A percentile compares a stretch with the other conserved stretches of the same genome.
Conservation (phyloP, 2,888 invertebrate genomes). For the Cenopis cana region DNA sequence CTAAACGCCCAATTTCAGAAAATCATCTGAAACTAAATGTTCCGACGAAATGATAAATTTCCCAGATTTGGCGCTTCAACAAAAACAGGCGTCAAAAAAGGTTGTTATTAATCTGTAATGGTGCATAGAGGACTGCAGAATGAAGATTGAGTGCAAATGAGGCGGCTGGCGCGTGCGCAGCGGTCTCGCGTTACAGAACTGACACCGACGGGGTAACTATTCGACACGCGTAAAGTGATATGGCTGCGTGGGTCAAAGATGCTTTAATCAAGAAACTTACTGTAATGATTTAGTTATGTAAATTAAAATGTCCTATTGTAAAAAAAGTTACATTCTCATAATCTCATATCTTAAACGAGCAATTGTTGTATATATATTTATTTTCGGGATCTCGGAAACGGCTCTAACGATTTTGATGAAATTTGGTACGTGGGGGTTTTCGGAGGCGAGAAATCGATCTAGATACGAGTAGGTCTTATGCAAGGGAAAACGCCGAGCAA, state of each 20-base stretch:
- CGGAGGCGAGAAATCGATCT: too few species aligned
- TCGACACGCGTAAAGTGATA: slow-evolving; percentile 12
- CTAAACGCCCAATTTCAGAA: slow-evolving; percentile 16
- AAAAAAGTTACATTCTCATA: too few species aligned
- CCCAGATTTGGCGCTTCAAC: slow-evolving; percentile 55
- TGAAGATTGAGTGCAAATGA: slow-evolving; percentile 82
- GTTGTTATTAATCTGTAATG: slow-evolving; percentile 76
- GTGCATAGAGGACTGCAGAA: slow-evolving; percentile 76
- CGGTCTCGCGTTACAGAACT: slow-evolving; percentile 64
- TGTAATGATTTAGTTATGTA: too few species aligned
- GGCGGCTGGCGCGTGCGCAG: slow-evolving; percentile 76
- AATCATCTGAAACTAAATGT: slow-evolving; percentile 29
- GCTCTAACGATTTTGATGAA: too few species aligned
- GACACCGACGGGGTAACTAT: slow-evolving; percentile 48
- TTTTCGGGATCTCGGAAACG: too few species aligned
- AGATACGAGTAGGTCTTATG: too few species aligned
- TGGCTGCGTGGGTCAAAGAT: neutral
- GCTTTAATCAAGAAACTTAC: neutral
- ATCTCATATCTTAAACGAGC: too few species aligned
- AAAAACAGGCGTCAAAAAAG: slow-evolving; percentile 61
- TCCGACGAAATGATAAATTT: slow-evolving; percentile 47
- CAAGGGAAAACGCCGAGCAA: too few species aligned
- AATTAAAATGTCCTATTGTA: too few species aligned
- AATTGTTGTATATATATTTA: too few species aligned
- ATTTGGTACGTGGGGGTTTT: too few species aligned